phyloP scores from a whole-genome alignment of 2,797 vertebrate species.

The Darevskia mixta region DNA sequence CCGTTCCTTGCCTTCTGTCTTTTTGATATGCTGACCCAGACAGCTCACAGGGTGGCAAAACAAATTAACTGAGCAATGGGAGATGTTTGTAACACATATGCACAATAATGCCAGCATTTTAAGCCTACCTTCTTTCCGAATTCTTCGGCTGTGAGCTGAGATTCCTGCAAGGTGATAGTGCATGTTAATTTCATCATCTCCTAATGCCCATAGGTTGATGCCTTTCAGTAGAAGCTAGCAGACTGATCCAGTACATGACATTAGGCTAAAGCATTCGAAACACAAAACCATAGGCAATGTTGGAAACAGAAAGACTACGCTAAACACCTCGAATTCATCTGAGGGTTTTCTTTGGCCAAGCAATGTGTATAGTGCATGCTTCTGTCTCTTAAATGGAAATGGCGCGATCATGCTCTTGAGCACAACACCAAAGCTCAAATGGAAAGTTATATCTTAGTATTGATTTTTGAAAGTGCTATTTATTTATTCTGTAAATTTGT shows the following conservation, averaged over 20 bases:
- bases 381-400: fast-evolving
- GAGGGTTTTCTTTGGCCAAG: slow-evolving; percentile 2
- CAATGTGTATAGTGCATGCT: not conserved
- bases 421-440: slow-evolving; percentile 21
- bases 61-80: not conserved
- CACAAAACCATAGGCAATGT: not conserved
- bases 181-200: slow-evolving; percentile 40
- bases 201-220: not conserved
- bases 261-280: not conserved
- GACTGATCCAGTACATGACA: not conserved
- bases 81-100: not conserved
- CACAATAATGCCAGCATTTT: not conserved
- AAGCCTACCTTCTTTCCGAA: slow-evolving; percentile 77
- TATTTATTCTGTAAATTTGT: slow-evolving; percentile 4
- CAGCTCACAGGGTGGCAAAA: not conserved
- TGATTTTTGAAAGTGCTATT: not conserved
- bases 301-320: slow-evolving; percentile 12
- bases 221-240: not conserved
- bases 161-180: slow-evolving; percentile 67
- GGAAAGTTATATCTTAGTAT: not conserved
- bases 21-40: not conserved
- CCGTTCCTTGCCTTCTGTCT: not conserved
- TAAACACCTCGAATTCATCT: not conserved
- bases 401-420: fast-evolving
- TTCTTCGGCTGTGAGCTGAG: slow-evolving; percentile 57